Evolutionary conservation across 1,140 invertebrate species (phyloP).

Genomic region (Palaemon carinicauda): DNA sequence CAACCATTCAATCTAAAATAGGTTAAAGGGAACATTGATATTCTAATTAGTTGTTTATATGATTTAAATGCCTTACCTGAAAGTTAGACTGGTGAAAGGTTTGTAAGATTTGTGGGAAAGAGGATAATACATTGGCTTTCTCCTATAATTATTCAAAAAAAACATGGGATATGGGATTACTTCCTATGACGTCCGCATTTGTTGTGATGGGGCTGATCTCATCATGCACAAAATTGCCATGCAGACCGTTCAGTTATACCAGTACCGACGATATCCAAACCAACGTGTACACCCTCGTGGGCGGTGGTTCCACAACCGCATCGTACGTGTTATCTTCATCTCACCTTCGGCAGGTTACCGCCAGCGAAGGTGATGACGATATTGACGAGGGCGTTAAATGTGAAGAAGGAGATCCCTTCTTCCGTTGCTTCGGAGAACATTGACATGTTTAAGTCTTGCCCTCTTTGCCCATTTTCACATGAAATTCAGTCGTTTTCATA

Average conservation of each 20-base stretch:
- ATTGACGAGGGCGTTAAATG: neutral
- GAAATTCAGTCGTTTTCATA: neutral
- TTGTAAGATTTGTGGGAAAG: slow-evolving; percentile 96
- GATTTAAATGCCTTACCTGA: slow-evolving; percentile 81
- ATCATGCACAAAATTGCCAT: slow-evolving; percentile 53
- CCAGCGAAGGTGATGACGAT: neutral
- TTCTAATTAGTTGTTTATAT: no score
- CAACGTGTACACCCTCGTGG: slow-evolving; percentile 45
- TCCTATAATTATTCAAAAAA: slow-evolving; percentile 92
- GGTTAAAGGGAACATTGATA: no score
- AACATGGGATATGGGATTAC: slow-evolving; percentile 70
- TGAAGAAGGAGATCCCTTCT: neutral
- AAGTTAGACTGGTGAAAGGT: slow-evolving; percentile 91
- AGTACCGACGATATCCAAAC: slow-evolving; percentile 43
- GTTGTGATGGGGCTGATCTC: slow-evolving; percentile 76
- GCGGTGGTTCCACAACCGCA: slow-evolving; percentile 17
- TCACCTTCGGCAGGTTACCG: neutral
- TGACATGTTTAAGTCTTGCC: neutral
- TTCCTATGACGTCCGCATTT: slow-evolving; percentile 83
- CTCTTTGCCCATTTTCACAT: neutral
- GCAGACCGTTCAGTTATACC: slow-evolving; percentile 42
- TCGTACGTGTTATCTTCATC: neutral
- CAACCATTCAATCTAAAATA: no score
- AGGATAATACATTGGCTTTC: slow-evolving; percentile 82
- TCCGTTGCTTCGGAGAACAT: neutral